A percentile compares a stretch with the other conserved stretches of the same genome.
Evolutionary conservation across 2,113 vertebrate species (phyloP).

Genomic region (Montifringilla adamsi): DNA sequence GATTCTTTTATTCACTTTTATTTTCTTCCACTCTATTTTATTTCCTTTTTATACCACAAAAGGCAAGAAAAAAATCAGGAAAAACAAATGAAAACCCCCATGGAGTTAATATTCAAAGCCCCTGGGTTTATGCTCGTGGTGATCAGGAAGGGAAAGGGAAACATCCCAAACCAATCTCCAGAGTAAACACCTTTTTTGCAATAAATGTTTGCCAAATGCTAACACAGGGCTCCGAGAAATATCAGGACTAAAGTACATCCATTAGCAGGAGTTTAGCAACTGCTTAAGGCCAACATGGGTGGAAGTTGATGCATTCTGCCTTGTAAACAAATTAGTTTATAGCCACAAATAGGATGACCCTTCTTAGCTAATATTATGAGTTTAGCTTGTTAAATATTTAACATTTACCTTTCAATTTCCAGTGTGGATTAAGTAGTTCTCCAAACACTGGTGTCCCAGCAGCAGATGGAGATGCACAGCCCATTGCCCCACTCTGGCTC

Average conservation of each 20-base stretch:
- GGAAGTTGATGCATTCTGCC: neutral
- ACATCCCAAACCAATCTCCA: neutral
- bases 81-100: neutral
- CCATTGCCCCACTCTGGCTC: neutral
- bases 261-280: conserved; percentile 37
- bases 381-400: conserved; percentile 36
- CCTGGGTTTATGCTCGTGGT: neutral
- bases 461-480: conserved; percentile 25
- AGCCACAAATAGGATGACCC: neutral
- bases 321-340: conserved; percentile 43
- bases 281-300: neutral
- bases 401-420: conserved; percentile 34
- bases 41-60: neutral
- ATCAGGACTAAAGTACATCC: neutral
- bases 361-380: neutral
- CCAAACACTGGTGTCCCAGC: conserved; percentile 13
- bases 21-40: neutral
- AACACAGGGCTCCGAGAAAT: neutral
- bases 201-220: conserved; percentile 34
- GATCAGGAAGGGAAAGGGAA: neutral
- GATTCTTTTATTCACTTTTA: rapidly evolving
- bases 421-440: conserved; percentile 17
- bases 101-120: neutral
- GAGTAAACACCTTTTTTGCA: conserved; percentile 9
- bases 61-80: rapidly evolving